These are phyloP conservation scores for Brevipalpus yothersi DNA, from an alignment of 1,140 invertebrate genomes.

Conservation along the genomic window DNA sequence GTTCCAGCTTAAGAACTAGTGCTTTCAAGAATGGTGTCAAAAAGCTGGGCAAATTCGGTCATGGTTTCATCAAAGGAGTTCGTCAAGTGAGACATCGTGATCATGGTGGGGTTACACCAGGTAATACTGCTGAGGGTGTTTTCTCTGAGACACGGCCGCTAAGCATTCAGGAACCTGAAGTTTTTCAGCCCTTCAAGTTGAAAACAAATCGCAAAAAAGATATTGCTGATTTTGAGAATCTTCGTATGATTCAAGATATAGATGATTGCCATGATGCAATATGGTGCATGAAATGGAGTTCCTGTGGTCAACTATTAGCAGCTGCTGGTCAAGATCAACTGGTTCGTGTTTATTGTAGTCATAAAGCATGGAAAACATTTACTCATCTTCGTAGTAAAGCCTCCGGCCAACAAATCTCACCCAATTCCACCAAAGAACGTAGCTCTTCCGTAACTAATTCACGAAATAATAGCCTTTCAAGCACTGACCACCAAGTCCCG, in stretches of 20 bases:
- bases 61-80: conserved; percentile 5
- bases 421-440: conserved; percentile 10
- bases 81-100: background rate
- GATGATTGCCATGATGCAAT: conserved; percentile 19
- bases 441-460: background rate
- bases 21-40: conserved; percentile 1
- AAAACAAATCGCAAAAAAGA: conserved; percentile 11
- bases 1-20: background rate
- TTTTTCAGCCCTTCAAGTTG: conserved; percentile 1
- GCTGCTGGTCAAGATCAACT: conserved; percentile 28
- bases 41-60: conserved; percentile 6
- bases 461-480: background rate
- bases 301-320: conserved; percentile 25
- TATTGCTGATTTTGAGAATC: conserved; percentile 9
- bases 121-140: no score
- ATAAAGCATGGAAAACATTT: conserved; percentile 18
- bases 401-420: conserved; percentile 11
- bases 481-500: background rate
- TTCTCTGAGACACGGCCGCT: background rate
- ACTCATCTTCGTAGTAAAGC: conserved; percentile 10
- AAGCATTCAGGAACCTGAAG: background rate
- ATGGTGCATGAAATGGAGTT: conserved; percentile 26
- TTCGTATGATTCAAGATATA: conserved; percentile 10
- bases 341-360: conserved; percentile 25
- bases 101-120: background rate